phyloP scores from a whole-genome alignment of 1,140 invertebrate genomes.

The Cylas formicarius region DNA sequence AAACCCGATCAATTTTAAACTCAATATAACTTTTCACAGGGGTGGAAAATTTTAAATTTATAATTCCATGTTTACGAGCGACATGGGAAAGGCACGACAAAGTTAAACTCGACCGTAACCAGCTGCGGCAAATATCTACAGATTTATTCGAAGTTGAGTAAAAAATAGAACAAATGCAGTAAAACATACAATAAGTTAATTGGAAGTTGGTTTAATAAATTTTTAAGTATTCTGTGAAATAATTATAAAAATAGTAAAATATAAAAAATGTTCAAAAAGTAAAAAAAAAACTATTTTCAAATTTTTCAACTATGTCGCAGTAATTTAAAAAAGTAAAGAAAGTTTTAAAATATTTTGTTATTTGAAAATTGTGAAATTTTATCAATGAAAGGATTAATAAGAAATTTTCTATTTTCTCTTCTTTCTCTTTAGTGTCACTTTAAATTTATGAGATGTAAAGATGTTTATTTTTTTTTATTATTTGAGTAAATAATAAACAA shows the following conservation, averaged over 20 bases:
- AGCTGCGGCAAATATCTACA: not conserved
- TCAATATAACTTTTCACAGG: slow-evolving; percentile 25
- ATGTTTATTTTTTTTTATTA: slow-evolving; percentile 1
- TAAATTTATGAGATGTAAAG: slow-evolving; percentile 1
- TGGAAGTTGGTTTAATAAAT: too few species aligned
- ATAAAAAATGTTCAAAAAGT: too few species aligned
- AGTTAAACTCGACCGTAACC: not conserved
- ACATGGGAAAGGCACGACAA: slow-evolving; percentile 8
- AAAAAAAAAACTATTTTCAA: too few species aligned
- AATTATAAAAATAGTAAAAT: too few species aligned
- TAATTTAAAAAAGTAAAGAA: too few species aligned
- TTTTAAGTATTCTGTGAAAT: too few species aligned
- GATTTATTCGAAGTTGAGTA: not conserved
- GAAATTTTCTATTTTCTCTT: too few species aligned
- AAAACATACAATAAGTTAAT: slow-evolving; percentile 19
- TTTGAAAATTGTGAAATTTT: too few species aligned
- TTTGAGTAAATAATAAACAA: not conserved
- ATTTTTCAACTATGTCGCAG: too few species aligned
- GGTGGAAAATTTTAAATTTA: slow-evolving; percentile 20
- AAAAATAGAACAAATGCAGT: slow-evolving; percentile 18
- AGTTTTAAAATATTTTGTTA: too few species aligned
- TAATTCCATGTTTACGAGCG: slow-evolving; percentile 8
- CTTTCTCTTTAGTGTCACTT: slow-evolving; percentile 9
- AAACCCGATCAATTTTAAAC: slow-evolving; percentile 24
- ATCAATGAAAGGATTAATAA: too few species aligned